phyloP scores from a whole-genome alignment of 2,797 vertebrate species.

The Eidolon dupreanum region DNA sequence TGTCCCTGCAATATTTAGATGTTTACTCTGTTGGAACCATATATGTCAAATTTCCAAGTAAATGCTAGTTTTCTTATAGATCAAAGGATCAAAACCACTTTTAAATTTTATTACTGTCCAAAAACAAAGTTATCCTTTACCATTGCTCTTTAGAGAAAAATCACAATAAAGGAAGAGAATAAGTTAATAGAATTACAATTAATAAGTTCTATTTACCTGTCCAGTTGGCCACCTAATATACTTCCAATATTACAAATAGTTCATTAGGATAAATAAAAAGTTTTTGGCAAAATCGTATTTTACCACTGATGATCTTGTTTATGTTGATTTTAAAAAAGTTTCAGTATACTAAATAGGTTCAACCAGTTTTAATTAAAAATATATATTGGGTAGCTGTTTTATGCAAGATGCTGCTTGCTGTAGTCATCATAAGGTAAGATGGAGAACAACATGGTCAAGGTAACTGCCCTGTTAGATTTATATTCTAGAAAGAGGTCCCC shows the following conservation, averaged over 20 bases:
- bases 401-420: background rate
- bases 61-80: background rate
- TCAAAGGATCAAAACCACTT: background rate
- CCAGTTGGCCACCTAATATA: background rate
- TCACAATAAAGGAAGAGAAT: background rate
- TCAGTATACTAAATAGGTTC: background rate
- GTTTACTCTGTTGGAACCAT: background rate
- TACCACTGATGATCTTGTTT: background rate
- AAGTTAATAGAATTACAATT: background rate
- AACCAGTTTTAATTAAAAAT: background rate
- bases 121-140: background rate
- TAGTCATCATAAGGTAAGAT: background rate
- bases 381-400: background rate
- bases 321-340: background rate
- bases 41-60: constrained; percentile 20
- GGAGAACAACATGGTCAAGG: background rate
- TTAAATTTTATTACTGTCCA: background rate
- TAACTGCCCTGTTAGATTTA: background rate
- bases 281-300: background rate
- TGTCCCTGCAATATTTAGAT: background rate
- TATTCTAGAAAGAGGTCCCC: background rate
- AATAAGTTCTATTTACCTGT: background rate
- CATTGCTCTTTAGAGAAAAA: background rate
- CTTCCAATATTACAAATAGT: background rate
- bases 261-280: background rate